Base-by-base conservation (phyloP, 2,113 vertebrate genomes). In the Ameiurus melas region DNA sequence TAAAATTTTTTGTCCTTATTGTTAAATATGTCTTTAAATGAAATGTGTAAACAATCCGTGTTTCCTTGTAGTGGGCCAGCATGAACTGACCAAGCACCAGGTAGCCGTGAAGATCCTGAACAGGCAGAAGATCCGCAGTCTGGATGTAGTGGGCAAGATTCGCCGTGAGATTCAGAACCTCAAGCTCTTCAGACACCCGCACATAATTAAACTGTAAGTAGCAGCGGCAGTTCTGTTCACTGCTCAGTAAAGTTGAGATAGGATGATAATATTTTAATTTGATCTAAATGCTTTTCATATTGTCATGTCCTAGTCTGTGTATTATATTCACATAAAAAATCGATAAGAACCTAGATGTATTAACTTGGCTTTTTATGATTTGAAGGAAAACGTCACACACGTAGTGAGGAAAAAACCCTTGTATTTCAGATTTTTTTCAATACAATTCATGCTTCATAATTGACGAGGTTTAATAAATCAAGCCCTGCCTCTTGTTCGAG, bases 171-270 rank as follows among this genome's bases (percentile, higher is more conserved):
- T 99, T 90, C 98, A 99, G 94, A 99, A 99, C 93, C 97, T 99
- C 91, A 99, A 99, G 92, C 98, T 99, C 89, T 99, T 99, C 93
- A 96, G 98, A 53, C 98, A 99, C 92, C 98, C 98, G 87, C 98
- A 99, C 92, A 99, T 99, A 94, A 99, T 99, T 94, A 99, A 99
- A 94, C 93, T 99, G 98, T 99, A 96, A 98, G 98, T 95, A 93
- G 20, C 89, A 90, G 47, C 73, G 36, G 16, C 43, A 2, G 17
- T 83, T 75, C 14, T 58, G 1, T 53, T 57, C 91, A 94, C 91
- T 60, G 79, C 89, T 89, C 43, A 27, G 19, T 66, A 53, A 66
- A 25, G 14, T 36, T 80, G 68, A 68, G 58, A 58, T 30, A 78
- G 7, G 1, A 10, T 17, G 47, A n/a, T 64, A 36, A 17, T 62